These are phyloP conservation scores for Atta cephalotes DNA, from an alignment of 1,140 invertebrate species.

Conservation along the genomic window DNA sequence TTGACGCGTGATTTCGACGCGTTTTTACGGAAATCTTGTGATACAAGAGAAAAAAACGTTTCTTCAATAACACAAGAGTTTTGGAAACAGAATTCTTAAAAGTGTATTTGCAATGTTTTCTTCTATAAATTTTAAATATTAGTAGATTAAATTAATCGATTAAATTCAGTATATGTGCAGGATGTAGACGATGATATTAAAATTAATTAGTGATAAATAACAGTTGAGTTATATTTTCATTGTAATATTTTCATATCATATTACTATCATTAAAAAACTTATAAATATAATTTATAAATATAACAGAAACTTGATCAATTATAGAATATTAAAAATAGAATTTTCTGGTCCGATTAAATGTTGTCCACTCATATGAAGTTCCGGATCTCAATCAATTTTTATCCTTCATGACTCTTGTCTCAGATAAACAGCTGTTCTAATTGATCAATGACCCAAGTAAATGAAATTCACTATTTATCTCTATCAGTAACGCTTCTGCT, in stretches of 20 bases:
- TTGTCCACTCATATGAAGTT: neutral
- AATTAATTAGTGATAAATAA: no score
- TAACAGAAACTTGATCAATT: neutral
- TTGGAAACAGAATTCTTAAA: neutral
- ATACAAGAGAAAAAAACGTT: neutral
- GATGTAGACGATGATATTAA: no score
- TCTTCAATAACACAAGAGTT: neutral
- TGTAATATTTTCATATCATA: neutral
- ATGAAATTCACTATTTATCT: conserved; percentile 5
- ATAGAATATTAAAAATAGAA: neutral
- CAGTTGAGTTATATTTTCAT: no score
- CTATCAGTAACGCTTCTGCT: neutral
- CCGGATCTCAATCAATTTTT: neutral
- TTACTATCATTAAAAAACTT: neutral
- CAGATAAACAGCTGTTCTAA: neutral
- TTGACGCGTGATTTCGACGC: neutral
- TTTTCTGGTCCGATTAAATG: neutral
- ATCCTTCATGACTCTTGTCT: neutral
- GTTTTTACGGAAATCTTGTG: conserved; percentile 23
- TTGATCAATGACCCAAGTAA: conserved; percentile 15
- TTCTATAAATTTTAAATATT: neutral
- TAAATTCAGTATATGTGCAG: neutral
- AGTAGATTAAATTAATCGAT: conserved; percentile 2
- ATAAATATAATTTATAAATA: neutral
- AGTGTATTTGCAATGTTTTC: neutral